Conservation (phyloP, 2,888 invertebrate genomes). For the Lochmaea crataegi region DNA sequence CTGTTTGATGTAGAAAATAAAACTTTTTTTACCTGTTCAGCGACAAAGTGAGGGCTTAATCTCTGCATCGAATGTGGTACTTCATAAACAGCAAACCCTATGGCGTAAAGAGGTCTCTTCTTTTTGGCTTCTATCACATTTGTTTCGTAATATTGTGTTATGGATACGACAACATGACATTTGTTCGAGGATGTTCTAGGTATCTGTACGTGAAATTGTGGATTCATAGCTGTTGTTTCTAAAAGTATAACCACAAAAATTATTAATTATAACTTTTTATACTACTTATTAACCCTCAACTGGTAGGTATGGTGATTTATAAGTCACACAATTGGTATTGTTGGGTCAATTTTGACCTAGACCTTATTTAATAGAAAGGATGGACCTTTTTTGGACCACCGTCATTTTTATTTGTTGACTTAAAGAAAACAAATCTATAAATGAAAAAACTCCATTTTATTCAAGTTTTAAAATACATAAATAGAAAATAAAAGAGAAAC, state of each 20-base stretch:
- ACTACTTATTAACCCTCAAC: too few relatives aligned
- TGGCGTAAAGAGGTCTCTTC: slow-evolving; percentile 70
- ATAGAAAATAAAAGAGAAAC: too few relatives aligned
- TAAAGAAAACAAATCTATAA: too few relatives aligned
- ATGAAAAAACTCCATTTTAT: too few relatives aligned
- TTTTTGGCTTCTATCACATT: slow-evolving; percentile 65
- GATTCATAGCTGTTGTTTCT: slow-evolving; percentile 78
- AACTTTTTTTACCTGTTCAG: slow-evolving; percentile 66
- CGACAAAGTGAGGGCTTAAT: slow-evolving; percentile 71
- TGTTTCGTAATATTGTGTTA: slow-evolving; percentile 74
- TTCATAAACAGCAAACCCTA: slow-evolving; percentile 80
- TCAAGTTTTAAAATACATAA: too few relatives aligned
- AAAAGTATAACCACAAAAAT: slow-evolving; percentile 44
- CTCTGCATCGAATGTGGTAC: slow-evolving; percentile 72
- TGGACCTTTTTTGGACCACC: too few relatives aligned
- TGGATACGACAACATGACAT: slow-evolving; percentile 79
- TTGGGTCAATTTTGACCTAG: too few relatives aligned
- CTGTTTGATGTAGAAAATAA: too few relatives aligned
- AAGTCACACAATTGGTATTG: too few relatives aligned
- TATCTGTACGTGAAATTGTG: slow-evolving; percentile 77
- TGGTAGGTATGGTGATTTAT: too few relatives aligned
- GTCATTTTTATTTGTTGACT: too few relatives aligned
- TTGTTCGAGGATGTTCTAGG: slow-evolving; percentile 73
- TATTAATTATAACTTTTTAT: neutral
- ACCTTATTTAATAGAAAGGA: too few relatives aligned